phyloP scores from a whole-genome alignment of 2,797 vertebrate genomes.

The Thamnophis elegans region DNA sequence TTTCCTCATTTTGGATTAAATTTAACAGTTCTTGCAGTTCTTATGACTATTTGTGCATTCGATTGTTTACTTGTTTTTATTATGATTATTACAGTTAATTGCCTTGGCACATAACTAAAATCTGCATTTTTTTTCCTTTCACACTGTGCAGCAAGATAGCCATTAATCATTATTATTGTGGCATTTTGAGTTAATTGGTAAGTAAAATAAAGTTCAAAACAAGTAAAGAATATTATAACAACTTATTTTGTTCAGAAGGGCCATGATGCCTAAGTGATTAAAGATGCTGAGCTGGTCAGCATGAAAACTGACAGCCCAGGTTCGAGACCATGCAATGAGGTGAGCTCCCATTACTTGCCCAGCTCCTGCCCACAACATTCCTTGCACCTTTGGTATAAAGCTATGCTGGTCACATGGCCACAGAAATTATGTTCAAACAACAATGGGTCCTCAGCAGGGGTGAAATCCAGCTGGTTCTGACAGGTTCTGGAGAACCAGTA shows the following conservation, averaged over 20 bases:
- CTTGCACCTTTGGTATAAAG: neutral
- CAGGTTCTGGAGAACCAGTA: no score
- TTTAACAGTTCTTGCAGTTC: neutral
- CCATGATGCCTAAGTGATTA: neutral
- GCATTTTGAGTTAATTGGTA: conserved; percentile 6
- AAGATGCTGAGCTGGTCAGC: neutral
- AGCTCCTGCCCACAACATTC: neutral
- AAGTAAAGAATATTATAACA: neutral
- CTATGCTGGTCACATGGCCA: neutral
- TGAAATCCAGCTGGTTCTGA: no score
- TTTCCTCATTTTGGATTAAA: neutral
- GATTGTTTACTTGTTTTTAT: neutral
- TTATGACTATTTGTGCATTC: neutral
- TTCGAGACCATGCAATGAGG: no score
- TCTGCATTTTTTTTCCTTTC: neutral
- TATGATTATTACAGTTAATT: neutral
- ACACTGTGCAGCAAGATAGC: neutral
- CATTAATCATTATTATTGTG: neutral
- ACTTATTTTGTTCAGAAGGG: neutral
- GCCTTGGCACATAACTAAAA: neutral
- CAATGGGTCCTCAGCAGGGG: neutral
- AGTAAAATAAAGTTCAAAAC: conserved; percentile 3
- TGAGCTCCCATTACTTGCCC: no score
- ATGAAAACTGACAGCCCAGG: no score
- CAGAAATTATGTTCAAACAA: neutral